Base-by-base conservation (phyloP, 2,113 vertebrate genomes). In the Setophaga kirtlandii region DNA sequence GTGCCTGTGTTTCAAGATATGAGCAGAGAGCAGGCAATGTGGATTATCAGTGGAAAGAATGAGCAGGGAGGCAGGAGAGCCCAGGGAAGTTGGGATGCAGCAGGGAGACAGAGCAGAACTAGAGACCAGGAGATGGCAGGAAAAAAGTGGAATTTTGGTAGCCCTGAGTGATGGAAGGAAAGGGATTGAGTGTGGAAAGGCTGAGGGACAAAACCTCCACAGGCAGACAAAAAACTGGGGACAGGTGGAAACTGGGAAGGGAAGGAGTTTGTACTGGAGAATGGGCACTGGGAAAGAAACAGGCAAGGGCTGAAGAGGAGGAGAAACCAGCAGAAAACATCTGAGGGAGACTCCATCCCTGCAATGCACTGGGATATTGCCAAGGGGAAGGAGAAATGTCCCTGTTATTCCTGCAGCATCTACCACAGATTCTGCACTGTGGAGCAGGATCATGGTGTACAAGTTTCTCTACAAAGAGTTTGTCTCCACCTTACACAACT, bases 211-310 rank as follows among this genome's bases (percentile, higher is more conserved):
- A 62, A 75, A 71, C 30, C 17, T 65, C 13, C 27, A 37, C n/a
- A 49, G 23, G 25, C 22, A 41, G 28, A 33, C 8, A 41, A 37
- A 78, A 65, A 58, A 3, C 1, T 28, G 6, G 9, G 20, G 12
- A 53, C 2, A 9, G 19, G 10, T 44, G 35, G 58, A 70, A 73
- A 49, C 10, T 20, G 50, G 64, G 42, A 62, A n/a, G 30, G 46
- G 12, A 77, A 76, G 41, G 55, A 53, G 25, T 7, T 37, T 77
- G 77, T 37, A 42, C 25, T 41, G 68, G 27, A 73, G 22, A 35
- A 6, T 0, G 0, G 52, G 17, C 12, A 28, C 60, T 7, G 5
- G n/a, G 25, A 11, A 27, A 24, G 53, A 44, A 86, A 64, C 11
- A 37, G 74, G 11, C 17, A 70, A 24, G 27, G 22, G 10, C 0